Conservation (phyloP, 2,888 invertebrate genomes). For the Eupithecia subumbrata region DNA sequence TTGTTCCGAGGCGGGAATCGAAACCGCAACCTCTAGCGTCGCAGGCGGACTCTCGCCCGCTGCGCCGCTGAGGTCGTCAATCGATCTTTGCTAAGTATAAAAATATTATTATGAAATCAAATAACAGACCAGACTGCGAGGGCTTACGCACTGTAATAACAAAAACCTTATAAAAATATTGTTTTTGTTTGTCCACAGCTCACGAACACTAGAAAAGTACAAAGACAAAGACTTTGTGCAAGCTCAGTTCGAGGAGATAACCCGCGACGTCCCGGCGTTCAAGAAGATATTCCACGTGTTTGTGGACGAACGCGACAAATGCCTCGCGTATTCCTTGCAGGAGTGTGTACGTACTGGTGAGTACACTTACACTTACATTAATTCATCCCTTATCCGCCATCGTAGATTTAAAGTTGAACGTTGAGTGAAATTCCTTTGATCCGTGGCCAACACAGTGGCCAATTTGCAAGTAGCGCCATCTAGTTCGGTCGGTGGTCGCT, state of each 20-base stretch:
- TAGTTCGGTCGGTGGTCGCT: neutral
- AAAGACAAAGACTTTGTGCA: conserved; percentile 77
- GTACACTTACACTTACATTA: neutral
- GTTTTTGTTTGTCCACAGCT: conserved; percentile 54
- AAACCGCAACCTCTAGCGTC: too few species aligned
- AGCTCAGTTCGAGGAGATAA: conserved; percentile 77
- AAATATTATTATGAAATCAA: too few species aligned
- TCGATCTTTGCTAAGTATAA: too few species aligned
- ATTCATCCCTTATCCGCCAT: too few species aligned
- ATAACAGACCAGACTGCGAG: too few species aligned
- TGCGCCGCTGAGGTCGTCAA: too few species aligned
- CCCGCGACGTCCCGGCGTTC: conserved; percentile 75
- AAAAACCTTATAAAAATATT: too few species aligned
- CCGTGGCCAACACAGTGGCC: neutral
- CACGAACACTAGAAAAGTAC: conserved; percentile 70
- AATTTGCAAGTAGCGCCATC: neutral
- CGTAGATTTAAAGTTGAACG: too few species aligned
- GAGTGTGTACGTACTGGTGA: conserved; percentile 74
- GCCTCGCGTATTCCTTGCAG: conserved; percentile 76
- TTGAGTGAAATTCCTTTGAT: neutral
- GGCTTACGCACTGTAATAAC: too few species aligned
- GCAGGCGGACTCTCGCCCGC: too few species aligned
- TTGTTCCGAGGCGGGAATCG: too few species aligned
- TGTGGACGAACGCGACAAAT: conserved; percentile 78
- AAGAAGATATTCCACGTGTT: conserved; percentile 80